Evolutionary conservation across 2,113 vertebrate species (phyloP).

Genomic region (Melanerpes formicivorus): DNA sequence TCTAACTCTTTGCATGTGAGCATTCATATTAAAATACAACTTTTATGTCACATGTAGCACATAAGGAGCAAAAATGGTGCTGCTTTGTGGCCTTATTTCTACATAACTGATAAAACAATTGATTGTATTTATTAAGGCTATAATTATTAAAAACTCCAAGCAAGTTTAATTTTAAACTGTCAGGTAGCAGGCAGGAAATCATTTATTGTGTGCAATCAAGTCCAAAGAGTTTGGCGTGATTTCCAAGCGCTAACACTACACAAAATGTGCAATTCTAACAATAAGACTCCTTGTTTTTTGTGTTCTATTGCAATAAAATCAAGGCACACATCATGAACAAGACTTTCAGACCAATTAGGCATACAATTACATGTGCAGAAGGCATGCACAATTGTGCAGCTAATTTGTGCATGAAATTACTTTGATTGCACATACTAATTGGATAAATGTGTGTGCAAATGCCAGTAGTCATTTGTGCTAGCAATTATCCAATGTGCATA

Average conservation of each 20-base stretch:
- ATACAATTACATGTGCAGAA: constrained; percentile 49
- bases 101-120: background rate
- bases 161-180: background rate
- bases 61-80: background rate
- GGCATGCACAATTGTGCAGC: constrained; percentile 66
- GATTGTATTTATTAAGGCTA: background rate
- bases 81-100: background rate
- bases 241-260: background rate
- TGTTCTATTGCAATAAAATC: constrained; percentile 1
- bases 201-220: background rate
- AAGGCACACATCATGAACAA: constrained; percentile 35
- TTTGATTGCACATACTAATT: constrained; percentile 65
- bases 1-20: background rate
- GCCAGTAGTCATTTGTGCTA: constrained; percentile 54
- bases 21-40: background rate
- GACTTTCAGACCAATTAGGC: constrained; percentile 54
- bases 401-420: constrained; percentile 67
- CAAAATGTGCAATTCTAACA: constrained; percentile 1
- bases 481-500: constrained; percentile 43
- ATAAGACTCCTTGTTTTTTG: background rate
- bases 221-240: background rate
- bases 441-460: constrained; percentile 70
- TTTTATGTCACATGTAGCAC: background rate
- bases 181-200: background rate
- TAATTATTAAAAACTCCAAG: background rate